Conservation (phyloP, 2,113 vertebrate genomes). For the Chloebia gouldiae region DNA sequence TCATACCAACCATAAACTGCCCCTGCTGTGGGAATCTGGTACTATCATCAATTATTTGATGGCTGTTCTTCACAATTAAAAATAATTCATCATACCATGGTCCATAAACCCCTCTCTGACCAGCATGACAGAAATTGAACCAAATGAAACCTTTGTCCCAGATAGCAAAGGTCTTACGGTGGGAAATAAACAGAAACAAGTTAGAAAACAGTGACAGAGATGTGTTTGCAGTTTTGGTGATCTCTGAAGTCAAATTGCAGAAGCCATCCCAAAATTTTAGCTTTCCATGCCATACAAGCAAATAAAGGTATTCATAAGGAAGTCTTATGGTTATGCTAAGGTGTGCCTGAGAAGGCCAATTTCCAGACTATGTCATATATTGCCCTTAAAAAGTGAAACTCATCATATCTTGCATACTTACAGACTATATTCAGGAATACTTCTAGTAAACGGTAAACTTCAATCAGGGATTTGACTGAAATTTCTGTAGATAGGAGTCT, state of each 20-base stretch:
- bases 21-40: neutral
- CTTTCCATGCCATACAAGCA: neutral
- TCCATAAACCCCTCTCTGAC: fast-evolving
- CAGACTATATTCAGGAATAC: neutral
- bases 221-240: neutral
- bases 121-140: neutral
- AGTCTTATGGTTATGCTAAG: neutral
- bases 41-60: neutral
- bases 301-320: neutral
- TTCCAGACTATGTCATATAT: neutral
- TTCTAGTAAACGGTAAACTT: neutral
- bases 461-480: neutral
- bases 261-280: neutral
- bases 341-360: neutral
- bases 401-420: neutral
- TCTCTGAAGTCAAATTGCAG: neutral
- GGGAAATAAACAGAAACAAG: neutral
- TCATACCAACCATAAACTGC: neutral
- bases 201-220: neutral
- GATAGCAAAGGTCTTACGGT: fast-evolving
- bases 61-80: neutral
- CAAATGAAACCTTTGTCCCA: neutral
- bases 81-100: neutral
- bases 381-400: neutral
- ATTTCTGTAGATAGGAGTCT: neutral